These are phyloP conservation scores for Furcula furcula DNA, from an alignment of 2,888 invertebrate species.

Conservation along the genomic window DNA sequence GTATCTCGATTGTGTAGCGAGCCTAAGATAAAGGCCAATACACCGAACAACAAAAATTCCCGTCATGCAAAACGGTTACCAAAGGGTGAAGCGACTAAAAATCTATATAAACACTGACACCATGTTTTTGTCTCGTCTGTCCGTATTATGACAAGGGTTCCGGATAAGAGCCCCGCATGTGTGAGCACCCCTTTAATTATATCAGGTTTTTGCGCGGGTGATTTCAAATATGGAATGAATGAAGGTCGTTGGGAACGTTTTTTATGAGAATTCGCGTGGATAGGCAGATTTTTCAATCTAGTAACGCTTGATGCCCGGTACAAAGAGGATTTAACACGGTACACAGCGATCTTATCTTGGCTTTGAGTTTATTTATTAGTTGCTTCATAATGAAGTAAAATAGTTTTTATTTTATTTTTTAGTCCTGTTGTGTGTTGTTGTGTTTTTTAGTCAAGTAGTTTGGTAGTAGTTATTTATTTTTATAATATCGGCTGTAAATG, in stretches of 20 bases:
- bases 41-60: slow-evolving; percentile 45
- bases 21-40: no score
- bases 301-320: no score
- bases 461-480: no score
- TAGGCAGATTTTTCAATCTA: slow-evolving; percentile 1
- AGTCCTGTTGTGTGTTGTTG: no score
- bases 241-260: slow-evolving; percentile 17
- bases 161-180: slow-evolving; percentile 36
- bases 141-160: slow-evolving; percentile 50
- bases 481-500: no score
- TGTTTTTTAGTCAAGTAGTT: no score
- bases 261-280: background rate
- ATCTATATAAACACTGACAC: slow-evolving; percentile 41
- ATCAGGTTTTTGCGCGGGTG: slow-evolving; percentile 46
- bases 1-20: no score
- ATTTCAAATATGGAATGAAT: slow-evolving; percentile 42
- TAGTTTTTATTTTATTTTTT: no score
- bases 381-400: no score
- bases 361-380: no score
- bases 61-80: slow-evolving; percentile 34
- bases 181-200: slow-evolving; percentile 51
- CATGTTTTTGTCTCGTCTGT: slow-evolving; percentile 54
- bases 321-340: no score
- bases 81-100: slow-evolving; percentile 47
- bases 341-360: no score